Percentiles rank a stretch among this genome's conserved stretches.
Evolutionary conservation across 2,888 invertebrate genomes (phyloP).

Genomic region (Clostera curtula): DNA sequence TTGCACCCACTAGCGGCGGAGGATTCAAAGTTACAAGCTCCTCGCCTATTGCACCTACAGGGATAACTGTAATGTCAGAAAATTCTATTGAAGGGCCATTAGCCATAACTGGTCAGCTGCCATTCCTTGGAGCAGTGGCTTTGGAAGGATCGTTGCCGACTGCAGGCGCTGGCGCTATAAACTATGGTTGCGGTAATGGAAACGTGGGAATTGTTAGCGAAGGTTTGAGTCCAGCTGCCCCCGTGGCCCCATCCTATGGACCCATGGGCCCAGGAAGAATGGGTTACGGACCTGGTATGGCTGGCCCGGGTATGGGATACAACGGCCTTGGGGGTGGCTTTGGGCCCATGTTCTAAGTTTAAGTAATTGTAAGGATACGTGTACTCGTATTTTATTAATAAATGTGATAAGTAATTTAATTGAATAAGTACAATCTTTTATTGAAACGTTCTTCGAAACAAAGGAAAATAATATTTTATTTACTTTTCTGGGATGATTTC

Average conservation of each 20-base stretch:
- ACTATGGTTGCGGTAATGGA: slow-evolving; percentile 22
- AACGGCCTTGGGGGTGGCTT: not conserved
- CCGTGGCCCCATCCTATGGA: slow-evolving; percentile 15
- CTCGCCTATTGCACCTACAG: slow-evolving; percentile 20
- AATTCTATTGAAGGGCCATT: slow-evolving; percentile 30
- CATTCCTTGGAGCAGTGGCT: slow-evolving; percentile 19
- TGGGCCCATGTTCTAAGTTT: not conserved
- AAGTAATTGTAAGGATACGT: no score
- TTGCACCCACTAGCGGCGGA: slow-evolving; percentile 18
- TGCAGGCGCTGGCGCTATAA: slow-evolving; percentile 20
- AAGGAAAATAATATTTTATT: no score
- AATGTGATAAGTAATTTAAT: no score
- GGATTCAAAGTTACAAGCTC: slow-evolving; percentile 25
- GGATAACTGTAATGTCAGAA: slow-evolving; percentile 21
- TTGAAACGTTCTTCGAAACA: no score
- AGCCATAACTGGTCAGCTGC: slow-evolving; percentile 15
- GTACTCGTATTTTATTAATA: no score
- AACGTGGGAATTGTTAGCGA: slow-evolving; percentile 17
- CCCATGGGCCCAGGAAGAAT: slow-evolving; percentile 1
- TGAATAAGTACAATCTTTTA: no score
- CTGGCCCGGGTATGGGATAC: not conserved
- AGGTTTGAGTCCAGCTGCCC: slow-evolving; percentile 20
- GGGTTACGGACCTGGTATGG: not conserved
- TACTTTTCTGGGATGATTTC: no score
- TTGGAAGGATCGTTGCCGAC: slow-evolving; percentile 18